phyloP scores from a whole-genome alignment of 2,113 vertebrate genomes.

The Hydropotes inermis region DNA sequence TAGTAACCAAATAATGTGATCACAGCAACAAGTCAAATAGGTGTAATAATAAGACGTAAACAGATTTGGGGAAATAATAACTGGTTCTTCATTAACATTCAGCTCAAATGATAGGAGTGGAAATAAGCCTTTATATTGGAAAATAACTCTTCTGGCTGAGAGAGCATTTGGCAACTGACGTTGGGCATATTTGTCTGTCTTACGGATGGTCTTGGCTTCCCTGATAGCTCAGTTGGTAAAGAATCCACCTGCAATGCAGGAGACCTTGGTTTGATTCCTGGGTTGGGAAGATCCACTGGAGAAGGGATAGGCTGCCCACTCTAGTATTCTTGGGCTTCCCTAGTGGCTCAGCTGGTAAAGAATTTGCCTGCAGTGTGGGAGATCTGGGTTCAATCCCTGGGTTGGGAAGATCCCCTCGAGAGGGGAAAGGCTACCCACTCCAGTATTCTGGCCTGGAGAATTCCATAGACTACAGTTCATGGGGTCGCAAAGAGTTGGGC shows the following conservation, averaged over 20 bases:
- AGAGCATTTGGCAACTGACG: background rate
- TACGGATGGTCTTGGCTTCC: background rate
- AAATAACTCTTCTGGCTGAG: background rate
- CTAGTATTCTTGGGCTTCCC: background rate
- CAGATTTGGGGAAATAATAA: background rate
- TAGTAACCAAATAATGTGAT: background rate
- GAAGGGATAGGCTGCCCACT: background rate
- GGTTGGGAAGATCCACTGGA: background rate
- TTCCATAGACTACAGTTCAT: background rate
- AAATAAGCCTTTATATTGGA: background rate
- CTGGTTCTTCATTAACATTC: background rate
- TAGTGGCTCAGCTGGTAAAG: background rate
- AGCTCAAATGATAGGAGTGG: background rate
- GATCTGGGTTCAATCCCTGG: background rate
- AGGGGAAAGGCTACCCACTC: background rate
- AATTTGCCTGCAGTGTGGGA: background rate
- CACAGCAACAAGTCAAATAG: background rate
- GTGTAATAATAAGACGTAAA: background rate
- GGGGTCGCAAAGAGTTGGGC: background rate
- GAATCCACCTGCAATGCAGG: background rate
- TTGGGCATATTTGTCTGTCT: background rate
- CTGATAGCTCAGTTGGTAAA: background rate
- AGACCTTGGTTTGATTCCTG: background rate
- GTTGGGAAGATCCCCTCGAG: background rate
- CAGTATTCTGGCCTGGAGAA: background rate